Conservation (phyloP, 2,113 vertebrate species). For the Irena cyanogastra region DNA sequence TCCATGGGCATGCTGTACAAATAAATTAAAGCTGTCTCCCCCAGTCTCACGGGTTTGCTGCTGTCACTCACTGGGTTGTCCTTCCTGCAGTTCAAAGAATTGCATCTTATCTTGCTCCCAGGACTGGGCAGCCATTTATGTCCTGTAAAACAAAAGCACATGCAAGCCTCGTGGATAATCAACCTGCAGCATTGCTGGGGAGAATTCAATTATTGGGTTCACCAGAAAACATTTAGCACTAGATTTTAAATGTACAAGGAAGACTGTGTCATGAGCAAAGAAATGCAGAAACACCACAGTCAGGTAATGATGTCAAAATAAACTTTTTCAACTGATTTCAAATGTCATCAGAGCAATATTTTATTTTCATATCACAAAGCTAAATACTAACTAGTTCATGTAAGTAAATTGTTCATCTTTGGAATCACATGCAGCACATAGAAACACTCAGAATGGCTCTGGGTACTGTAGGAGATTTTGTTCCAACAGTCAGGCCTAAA, state of each 20-base stretch:
- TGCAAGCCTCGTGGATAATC: neutral
- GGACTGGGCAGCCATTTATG: neutral
- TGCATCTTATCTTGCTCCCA: neutral
- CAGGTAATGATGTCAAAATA: neutral
- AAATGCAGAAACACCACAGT: neutral
- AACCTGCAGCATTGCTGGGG: neutral
- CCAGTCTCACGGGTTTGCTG: neutral
- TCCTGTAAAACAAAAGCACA: neutral
- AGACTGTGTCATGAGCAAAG: neutral
- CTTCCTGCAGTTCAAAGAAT: neutral
- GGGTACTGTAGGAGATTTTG: accelerated
- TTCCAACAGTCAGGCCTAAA: neutral
- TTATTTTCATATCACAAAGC: neutral
- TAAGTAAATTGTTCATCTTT: neutral
- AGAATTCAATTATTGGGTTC: neutral
- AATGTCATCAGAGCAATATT: neutral
- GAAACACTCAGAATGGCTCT: neutral
- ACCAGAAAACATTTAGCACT: accelerated
- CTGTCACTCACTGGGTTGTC: neutral
- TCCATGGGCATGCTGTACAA: neutral
- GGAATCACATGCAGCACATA: neutral
- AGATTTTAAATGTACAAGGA: neutral
- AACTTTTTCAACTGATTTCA: neutral
- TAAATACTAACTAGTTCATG: neutral
- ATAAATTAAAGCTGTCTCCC: conserved; percentile 45